Evolutionary conservation across 2,113 vertebrate genomes (phyloP), one percentile per base, ranked within the genome.

Genomic region (Psittacula cyanocephala): DNA sequence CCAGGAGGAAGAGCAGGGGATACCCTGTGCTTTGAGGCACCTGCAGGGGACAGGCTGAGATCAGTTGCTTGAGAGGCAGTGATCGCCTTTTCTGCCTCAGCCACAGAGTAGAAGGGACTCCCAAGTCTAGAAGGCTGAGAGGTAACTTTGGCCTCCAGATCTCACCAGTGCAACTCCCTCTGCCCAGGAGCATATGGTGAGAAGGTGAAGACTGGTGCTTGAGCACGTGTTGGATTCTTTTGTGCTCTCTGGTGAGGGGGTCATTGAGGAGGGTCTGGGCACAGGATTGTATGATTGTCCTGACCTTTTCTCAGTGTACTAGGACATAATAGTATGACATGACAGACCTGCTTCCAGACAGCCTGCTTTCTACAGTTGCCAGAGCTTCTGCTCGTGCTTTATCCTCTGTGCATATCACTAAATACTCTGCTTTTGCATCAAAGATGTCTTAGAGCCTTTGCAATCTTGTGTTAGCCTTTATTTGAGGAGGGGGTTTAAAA

Each of bases 401-500:
- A 27, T 78, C 27, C 44, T 63, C 72, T 63, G 4, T 63, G 19
- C 57, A 5, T 53, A 27, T 81, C 29, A 37, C 64, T 87, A 41
- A 81, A 76, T 39, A 9, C 63, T 81, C 43, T 91, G 33, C 18
- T 84, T 93, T 77, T 95, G 25, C 39, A 81, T 63, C 10, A 9
- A 75, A 90, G 33, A 31, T 18, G 46, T 91, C 47, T 69, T 64
- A 20, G 65, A 63, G 47, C 44, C 49, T 88, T 68, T 80, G 46
- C 71, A 74, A 2, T 80, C 44, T 50, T 87, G 24, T 25, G 28
- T 52, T 88, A 89, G 64, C 52, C 64, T 91, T 87, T 14, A 9
- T 83, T 79, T 85, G 67, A 86, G 57, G 49, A 92, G 33, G 11
- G 46, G 19, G 29, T 94, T 43, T 87, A 37, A 83, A 92, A 79